phyloP scores from a whole-genome alignment of 2,888 invertebrate genomes.

The Folsomia candida region DNA sequence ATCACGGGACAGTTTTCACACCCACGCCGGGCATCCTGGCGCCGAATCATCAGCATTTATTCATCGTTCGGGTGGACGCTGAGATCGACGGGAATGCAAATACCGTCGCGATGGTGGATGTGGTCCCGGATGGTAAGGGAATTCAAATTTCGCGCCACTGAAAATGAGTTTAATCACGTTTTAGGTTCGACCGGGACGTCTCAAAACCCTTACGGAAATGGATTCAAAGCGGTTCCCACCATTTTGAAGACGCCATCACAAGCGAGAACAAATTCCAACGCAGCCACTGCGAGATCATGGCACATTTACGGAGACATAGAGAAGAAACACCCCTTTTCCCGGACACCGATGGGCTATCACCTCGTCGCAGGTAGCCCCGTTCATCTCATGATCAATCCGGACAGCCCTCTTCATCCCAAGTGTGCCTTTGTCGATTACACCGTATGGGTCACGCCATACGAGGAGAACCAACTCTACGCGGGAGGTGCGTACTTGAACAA shows the following conservation, averaged over 20 bases:
- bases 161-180: too few relatives aligned
- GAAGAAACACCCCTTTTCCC: not conserved
- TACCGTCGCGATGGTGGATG: too few relatives aligned
- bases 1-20: too few relatives aligned
- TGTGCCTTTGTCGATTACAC: conserved; percentile 18
- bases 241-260: not conserved
- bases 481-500: conserved; percentile 17
- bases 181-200: too few relatives aligned
- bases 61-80: too few relatives aligned
- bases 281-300: not conserved
- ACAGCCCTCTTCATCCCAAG: conserved; percentile 15
- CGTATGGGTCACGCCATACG: conserved; percentile 27
- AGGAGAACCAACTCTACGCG: conserved; percentile 23
- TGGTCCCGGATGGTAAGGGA: too few relatives aligned
- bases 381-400: not conserved
- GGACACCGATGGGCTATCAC: not conserved
- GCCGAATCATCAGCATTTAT: too few relatives aligned
- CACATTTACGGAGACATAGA: not conserved
- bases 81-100: too few relatives aligned
- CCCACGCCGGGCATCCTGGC: too few relatives aligned
- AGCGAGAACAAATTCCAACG: not conserved
- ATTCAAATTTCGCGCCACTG: too few relatives aligned
- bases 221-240: not conserved
- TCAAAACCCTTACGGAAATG: conserved; percentile 1
- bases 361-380: not conserved